Percentiles rank a stretch among this genome's conserved stretches.
Conservation (phyloP, 2,113 vertebrate species). For the Microcebus murinus region DNA sequence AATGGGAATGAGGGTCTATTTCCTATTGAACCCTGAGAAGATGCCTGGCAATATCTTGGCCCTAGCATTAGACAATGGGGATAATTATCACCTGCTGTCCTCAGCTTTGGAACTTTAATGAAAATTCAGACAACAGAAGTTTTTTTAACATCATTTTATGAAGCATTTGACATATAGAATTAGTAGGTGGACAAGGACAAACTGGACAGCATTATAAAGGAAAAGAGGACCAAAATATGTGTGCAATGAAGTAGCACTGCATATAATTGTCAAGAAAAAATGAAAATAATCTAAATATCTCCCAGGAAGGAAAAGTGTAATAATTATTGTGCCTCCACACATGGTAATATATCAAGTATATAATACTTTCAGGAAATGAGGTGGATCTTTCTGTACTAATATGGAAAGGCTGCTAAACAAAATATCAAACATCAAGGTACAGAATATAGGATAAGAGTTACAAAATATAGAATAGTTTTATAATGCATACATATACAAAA, state of each 20-base stretch:
- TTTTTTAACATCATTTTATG: neutral
- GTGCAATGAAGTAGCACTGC: neutral
- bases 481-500: neutral
- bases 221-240: conserved; percentile 22
- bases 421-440: neutral
- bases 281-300: neutral
- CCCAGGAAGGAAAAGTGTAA: conserved; percentile 17
- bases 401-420: conserved; percentile 5
- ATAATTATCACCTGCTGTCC: conserved; percentile 13
- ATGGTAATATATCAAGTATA: neutral
- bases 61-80: neutral
- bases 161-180: neutral
- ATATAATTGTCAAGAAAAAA: conserved; percentile 21
- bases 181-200: neutral
- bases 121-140: conserved; percentile 35
- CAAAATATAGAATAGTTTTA: neutral
- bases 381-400: neutral
- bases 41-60: neutral
- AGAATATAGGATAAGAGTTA: neutral
- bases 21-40: conserved; percentile 16
- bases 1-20: neutral
- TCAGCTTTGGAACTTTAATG: neutral
- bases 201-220: neutral
- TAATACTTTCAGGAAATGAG: conserved; percentile 43
- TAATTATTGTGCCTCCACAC: neutral